Conservation (phyloP, 2,797 vertebrate species). For the Chaetodon trifasciatus region DNA sequence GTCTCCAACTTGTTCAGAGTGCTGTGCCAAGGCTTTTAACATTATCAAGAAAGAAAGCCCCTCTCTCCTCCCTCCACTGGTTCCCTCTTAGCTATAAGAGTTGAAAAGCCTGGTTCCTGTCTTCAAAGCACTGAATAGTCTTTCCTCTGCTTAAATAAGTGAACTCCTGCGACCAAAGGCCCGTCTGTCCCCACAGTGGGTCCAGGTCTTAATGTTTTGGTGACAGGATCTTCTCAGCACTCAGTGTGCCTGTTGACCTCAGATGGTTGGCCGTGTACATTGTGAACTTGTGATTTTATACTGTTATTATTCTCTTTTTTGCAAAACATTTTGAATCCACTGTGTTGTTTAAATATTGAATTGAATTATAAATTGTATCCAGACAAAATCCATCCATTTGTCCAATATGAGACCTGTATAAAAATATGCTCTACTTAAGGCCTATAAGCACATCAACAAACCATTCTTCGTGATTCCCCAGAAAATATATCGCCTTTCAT, state of each 20-base stretch:
- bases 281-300: not conserved
- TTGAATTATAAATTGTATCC: not conserved
- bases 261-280: not conserved
- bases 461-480: not conserved
- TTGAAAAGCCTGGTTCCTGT: constrained; percentile 36
- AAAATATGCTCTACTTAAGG: constrained; percentile 1
- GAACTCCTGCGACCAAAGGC: not conserved
- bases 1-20: constrained; percentile 16
- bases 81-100: constrained; percentile 16
- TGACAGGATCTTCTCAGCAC: not conserved
- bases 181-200: not conserved
- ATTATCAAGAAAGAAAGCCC: constrained; percentile 17
- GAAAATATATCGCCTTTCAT: not conserved
- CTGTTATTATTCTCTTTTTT: not conserved
- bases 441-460: not conserved
- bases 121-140: constrained; percentile 3
- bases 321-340: not conserved
- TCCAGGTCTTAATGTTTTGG: not conserved
- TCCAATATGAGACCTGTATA: not conserved
- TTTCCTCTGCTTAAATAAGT: constrained; percentile 9
- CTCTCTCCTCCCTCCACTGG: not conserved
- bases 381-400: not conserved
- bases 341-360: not conserved
- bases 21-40: constrained; percentile 25
- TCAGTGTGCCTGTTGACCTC: not conserved